phyloP scores from a whole-genome alignment of 2,113 vertebrate genomes.

The Nymphicus hollandicus region DNA sequence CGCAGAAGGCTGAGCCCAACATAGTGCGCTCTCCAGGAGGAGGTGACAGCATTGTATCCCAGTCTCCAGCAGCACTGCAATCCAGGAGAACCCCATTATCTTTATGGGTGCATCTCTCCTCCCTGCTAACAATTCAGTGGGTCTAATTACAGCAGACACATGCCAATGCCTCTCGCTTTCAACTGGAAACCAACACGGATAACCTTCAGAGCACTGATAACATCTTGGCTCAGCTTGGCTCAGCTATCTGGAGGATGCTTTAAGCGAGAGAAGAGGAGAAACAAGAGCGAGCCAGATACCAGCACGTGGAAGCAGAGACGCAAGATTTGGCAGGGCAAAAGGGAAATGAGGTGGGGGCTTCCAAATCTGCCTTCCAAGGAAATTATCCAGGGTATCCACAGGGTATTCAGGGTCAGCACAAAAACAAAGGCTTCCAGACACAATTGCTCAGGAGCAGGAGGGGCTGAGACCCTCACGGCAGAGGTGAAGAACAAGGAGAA shows the following conservation, averaged over 20 bases:
- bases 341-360: not conserved
- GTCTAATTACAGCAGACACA: not conserved
- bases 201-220: not conserved
- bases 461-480: not conserved
- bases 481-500: not conserved
- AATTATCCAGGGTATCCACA: accelerated
- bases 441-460: not conserved
- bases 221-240: not conserved
- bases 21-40: not conserved
- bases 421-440: not conserved
- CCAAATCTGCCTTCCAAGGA: not conserved
- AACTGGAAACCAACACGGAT: accelerated
- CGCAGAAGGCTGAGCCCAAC: not conserved
- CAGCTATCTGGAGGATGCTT: not conserved
- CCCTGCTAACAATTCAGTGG: not conserved
- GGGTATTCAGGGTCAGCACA: accelerated
- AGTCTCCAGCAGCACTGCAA: not conserved
- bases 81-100: not conserved
- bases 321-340: not conserved
- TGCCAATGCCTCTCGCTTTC: not conserved
- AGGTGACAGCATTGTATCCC: not conserved
- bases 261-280: no score
- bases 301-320: accelerated
- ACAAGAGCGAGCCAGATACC: accelerated
- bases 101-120: not conserved